phyloP scores from a whole-genome alignment of 2,797 vertebrate genomes.

The Sorex maritimensis region DNA sequence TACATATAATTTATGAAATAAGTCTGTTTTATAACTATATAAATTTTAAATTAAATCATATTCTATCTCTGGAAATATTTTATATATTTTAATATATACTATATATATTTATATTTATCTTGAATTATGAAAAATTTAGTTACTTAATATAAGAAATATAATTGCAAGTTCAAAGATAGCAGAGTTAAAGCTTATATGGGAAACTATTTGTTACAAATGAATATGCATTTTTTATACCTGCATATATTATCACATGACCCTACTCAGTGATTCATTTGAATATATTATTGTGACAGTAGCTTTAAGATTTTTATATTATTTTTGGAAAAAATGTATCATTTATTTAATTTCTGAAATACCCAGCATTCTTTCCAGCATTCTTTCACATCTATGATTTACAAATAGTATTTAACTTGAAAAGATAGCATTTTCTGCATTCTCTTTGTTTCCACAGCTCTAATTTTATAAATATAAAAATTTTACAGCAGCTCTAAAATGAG shows the following conservation, averaged over 20 bases:
- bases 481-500: constrained; percentile 64
- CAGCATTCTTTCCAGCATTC: not conserved
- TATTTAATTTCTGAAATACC: constrained; percentile 13
- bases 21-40: no score
- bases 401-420: constrained; percentile 7
- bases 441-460: constrained; percentile 22
- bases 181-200: not conserved
- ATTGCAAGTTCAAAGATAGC: no score
- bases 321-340: constrained; percentile 15
- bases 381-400: constrained; percentile 43
- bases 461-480: constrained; percentile 70
- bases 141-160: no score
- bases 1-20: not conserved
- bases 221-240: not conserved
- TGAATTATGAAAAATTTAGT: no score
- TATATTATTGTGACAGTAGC: not conserved
- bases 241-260: not conserved
- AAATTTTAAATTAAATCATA: no score
- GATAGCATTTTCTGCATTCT: constrained; percentile 14
- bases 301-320: not conserved
- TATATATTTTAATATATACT: no score
- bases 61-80: no score
- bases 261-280: not conserved
- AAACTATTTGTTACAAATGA: not conserved
- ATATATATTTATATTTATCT: no score